Base-by-base conservation (phyloP, 1,140 invertebrate species). In the Heliconius melpomene region DNA sequence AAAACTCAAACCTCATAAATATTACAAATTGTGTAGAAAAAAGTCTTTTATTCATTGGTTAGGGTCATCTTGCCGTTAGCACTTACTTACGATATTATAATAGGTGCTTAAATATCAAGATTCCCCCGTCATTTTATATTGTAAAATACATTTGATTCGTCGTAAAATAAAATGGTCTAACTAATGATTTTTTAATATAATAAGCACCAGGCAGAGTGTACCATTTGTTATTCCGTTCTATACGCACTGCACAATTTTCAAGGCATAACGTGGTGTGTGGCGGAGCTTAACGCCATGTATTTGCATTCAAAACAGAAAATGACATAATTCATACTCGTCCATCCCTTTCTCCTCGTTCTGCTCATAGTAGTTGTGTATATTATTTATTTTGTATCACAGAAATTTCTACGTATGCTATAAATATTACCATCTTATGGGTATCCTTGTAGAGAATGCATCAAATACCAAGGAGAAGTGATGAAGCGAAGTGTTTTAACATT, bases 21-120 rank as follows among this genome's bases (percentile, higher is more conserved):
- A 66, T 13, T 66, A 66, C 20, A 66, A 16, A 26, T 26, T 26
- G 11, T 26, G 13, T 3, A 11, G 26, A n/a, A 57, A 66, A 29
- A 66, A 29, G 11, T 16, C 13, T 66, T 29, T 66, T 52, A 20
- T 18, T 6, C 26, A 66, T 29, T 66, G 60, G 60, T 66, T 66
- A n/a, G 60, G 60, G 60, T 66, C 60, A 29, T 29, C 20, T 29
- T 29, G 60, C 3, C 26, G 54, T 23, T 66, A 16, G 23, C 60
- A 66, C 60, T 66, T 29, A 66, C 60, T 2, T 13, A 29, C 26
- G 26, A 66, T 13, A 29, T 66, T 66, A 29, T 66, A 66, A 66
- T 29, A 29, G 26, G 60, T 66, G 60, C 60, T 66, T 16, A 66
- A 66, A 66, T 66, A 66, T 66, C 60, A 29, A 66, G 60, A 66